A percentile compares a stretch with the other conserved stretches of the same genome.
These are phyloP conservation scores for Globicephala melas DNA, from an alignment of 2,113 vertebrate genomes.

Conservation along the genomic window DNA sequence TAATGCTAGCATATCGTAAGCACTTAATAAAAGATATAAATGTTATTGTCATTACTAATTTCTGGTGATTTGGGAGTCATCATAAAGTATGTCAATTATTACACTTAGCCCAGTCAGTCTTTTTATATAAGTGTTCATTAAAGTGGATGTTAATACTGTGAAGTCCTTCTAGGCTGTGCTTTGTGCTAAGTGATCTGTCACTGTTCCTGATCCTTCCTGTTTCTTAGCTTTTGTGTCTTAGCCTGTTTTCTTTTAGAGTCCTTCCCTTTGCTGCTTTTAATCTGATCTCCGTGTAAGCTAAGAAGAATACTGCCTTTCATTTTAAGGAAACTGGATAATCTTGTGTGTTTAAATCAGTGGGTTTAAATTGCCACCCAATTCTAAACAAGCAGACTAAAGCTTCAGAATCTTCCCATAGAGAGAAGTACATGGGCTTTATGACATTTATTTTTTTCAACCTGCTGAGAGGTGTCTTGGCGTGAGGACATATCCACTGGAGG, in stretches of 20 bases:
- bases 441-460: background rate
- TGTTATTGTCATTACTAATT: background rate
- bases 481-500: background rate
- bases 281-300: background rate
- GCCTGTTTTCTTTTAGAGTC: background rate
- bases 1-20: background rate
- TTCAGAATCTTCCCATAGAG: background rate
- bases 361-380: background rate
- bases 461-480: background rate
- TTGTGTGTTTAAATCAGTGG: background rate
- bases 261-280: background rate
- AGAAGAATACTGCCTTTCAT: background rate
- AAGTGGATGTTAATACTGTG: background rate
- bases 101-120: background rate
- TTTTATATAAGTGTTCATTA: background rate
- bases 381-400: background rate
- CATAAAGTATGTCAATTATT: background rate
- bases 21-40: background rate
- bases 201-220: background rate
- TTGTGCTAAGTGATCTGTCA: background rate
- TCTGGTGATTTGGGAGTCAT: background rate
- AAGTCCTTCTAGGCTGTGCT: background rate
- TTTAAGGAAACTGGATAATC: background rate
- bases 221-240: constrained; percentile 11
- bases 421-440: background rate